A percentile compares a stretch with the other conserved stretches of the same genome.
Conservation (phyloP, 2,888 invertebrate genomes). For the Dryococelus australis region DNA sequence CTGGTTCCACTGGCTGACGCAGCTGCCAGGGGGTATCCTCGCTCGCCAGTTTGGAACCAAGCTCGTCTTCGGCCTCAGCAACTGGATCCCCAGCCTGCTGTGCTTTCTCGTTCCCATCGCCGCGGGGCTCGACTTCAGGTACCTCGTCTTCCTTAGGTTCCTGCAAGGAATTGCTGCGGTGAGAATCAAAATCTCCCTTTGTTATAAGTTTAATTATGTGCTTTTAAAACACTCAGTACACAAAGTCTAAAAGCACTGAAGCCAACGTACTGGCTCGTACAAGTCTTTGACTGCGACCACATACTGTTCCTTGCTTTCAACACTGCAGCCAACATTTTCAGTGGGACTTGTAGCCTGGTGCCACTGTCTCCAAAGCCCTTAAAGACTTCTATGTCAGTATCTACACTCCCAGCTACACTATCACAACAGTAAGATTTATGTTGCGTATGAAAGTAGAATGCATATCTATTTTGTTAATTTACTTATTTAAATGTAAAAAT, state of each 20-base stretch:
- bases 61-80: constrained; percentile 71
- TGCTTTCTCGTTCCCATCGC: constrained; percentile 72
- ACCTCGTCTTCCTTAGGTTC: constrained; percentile 67
- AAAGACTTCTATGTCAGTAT: too few relatives aligned
- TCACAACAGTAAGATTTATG: too few relatives aligned
- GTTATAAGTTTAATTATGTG: not conserved
- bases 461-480: too few relatives aligned
- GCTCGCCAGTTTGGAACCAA: constrained; percentile 76
- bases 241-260: not conserved
- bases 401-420: too few relatives aligned
- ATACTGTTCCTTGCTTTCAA: too few relatives aligned
- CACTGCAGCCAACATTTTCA: too few relatives aligned
- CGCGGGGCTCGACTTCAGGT: constrained; percentile 65
- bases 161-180: constrained; percentile 76
- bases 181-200: constrained; percentile 52
- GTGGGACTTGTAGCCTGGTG: too few relatives aligned
- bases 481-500: too few relatives aligned
- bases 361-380: too few relatives aligned
- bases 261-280: not conserved
- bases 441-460: too few relatives aligned
- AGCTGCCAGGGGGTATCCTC: constrained; percentile 75
- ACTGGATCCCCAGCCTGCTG: constrained; percentile 68
- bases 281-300: too few relatives aligned
- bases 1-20: constrained; percentile 75
- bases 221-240: not conserved